Evolutionary conservation across 2,888 invertebrate genomes (phyloP).

Genomic region (Choristoneura rosaceana): DNA sequence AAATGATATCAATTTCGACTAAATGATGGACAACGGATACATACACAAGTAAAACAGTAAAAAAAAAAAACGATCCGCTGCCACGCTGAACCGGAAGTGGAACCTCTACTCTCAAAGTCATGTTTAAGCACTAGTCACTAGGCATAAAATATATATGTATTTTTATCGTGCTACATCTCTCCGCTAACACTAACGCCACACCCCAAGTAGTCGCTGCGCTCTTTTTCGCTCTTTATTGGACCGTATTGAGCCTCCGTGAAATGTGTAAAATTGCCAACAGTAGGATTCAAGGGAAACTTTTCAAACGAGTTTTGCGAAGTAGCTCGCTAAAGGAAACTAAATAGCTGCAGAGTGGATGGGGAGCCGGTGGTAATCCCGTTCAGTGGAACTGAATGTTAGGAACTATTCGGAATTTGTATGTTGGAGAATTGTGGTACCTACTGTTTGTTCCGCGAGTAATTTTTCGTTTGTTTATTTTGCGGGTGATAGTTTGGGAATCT

Average conservation of each 20-base stretch:
- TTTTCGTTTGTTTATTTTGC: background rate
- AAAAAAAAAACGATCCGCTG: too few species aligned
- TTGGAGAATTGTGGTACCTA: slow-evolving; percentile 43
- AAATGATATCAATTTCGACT: too few species aligned
- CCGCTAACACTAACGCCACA: slow-evolving; percentile 40
- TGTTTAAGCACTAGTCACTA: too few species aligned
- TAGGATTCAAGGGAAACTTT: slow-evolving; percentile 63
- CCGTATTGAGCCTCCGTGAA: slow-evolving; percentile 68
- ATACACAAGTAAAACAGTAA: too few species aligned
- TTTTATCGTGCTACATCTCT: background rate
- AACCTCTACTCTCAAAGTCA: too few species aligned
- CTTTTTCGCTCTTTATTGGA: slow-evolving; percentile 63
- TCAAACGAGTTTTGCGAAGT: slow-evolving; percentile 63
- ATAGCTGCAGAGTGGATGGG: slow-evolving; percentile 51
- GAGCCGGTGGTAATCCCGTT: slow-evolving; percentile 42
- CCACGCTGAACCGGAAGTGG: too few species aligned
- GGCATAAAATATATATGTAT: too few species aligned
- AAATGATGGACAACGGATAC: too few species aligned
- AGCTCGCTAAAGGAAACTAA: slow-evolving; percentile 60
- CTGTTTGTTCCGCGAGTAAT: background rate
- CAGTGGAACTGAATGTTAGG: slow-evolving; percentile 39
- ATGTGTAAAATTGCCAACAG: slow-evolving; percentile 73
- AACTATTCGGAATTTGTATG: slow-evolving; percentile 47
- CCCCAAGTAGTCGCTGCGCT: slow-evolving; percentile 49
- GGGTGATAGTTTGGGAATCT: too few species aligned